Percentiles rank a stretch among this genome's conserved stretches.
These are phyloP conservation scores for Pimephales promelas DNA, from an alignment of 2,113 vertebrate genomes.

Conservation along the genomic window DNA sequence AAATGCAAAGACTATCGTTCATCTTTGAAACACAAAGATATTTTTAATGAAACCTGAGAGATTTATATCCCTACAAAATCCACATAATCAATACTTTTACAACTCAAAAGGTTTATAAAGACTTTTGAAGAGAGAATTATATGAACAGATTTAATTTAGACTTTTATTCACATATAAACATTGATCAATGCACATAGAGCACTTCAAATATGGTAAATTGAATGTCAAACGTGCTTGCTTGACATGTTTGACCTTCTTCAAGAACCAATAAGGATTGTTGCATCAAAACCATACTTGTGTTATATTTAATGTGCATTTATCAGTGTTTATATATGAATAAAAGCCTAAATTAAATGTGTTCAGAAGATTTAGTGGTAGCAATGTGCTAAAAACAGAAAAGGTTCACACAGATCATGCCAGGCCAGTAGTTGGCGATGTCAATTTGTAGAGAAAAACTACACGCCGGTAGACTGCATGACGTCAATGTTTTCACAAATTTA, in stretches of 20 bases:
- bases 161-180: not conserved
- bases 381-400: too few species aligned
- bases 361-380: not conserved
- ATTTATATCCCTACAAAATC: not conserved
- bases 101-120: too few species aligned
- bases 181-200: not conserved
- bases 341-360: not conserved
- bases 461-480: too few species aligned
- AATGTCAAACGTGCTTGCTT: not conserved
- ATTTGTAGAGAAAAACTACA: too few species aligned
- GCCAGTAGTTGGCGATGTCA: too few species aligned
- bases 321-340: not conserved
- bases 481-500: too few species aligned
- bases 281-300: not conserved
- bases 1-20: not conserved
- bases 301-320: not conserved
- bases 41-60: not conserved
- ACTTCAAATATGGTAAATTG: not conserved
- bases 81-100: not conserved
- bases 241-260: not conserved
- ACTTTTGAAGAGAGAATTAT: not conserved
- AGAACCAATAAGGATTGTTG: not conserved
- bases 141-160: not conserved
- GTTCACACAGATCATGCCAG: too few species aligned
- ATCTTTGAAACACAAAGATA: not conserved